A percentile compares a stretch with the other conserved stretches of the same genome.
Evolutionary conservation across 1,140 invertebrate species (phyloP).

Genomic region (Bombus waltoni): DNA sequence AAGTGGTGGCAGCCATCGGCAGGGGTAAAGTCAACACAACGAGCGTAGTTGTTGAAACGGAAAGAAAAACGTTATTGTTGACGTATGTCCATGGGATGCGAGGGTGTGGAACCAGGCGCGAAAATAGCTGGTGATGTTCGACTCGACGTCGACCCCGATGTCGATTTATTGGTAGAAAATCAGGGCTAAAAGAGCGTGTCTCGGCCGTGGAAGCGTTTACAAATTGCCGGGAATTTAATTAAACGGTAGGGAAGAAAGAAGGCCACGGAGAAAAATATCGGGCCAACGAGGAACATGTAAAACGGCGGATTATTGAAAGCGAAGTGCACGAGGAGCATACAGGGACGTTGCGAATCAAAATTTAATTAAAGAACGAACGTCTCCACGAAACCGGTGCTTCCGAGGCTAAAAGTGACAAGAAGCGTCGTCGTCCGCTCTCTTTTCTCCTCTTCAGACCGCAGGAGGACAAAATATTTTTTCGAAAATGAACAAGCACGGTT

Average conservation of each 20-base stretch:
- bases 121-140: not conserved
- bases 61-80: conserved; percentile 5
- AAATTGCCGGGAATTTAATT: conserved; percentile 42
- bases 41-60: not conserved
- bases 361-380: conserved; percentile 33
- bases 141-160: not conserved
- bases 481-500: not conserved
- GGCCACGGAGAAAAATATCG: conserved; percentile 34
- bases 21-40: not conserved
- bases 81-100: not conserved
- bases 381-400: not conserved
- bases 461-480: not conserved
- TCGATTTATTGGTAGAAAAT: conserved; percentile 24
- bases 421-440: not conserved
- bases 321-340: not conserved
- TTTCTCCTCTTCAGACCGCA: no score
- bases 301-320: conserved; percentile 33
- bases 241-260: conserved; percentile 15
- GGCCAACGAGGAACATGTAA: conserved; percentile 2
- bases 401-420: not conserved
- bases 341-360: conserved; percentile 19
- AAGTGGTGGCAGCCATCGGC: not conserved
- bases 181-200: conserved; percentile 17
- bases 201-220: conserved; percentile 2
- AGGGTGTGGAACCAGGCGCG: not conserved